These are phyloP conservation scores for Pterophyllum scalare DNA, from an alignment of 2,113 vertebrate species.

Conservation along the genomic window DNA sequence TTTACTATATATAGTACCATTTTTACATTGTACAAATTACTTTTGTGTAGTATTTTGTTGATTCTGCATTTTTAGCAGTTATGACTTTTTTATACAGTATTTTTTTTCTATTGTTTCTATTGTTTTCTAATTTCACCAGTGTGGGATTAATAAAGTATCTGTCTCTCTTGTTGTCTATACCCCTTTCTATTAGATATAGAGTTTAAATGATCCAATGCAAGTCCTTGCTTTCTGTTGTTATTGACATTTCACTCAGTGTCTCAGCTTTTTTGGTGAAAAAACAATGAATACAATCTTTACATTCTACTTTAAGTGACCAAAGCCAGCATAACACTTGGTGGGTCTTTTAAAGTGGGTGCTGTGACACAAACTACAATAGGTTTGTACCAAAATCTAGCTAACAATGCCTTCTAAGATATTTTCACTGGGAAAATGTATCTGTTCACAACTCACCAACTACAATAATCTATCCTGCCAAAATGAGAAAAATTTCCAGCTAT, in stretches of 20 bases:
- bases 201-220: not conserved
- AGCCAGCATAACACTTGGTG: not conserved
- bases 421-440: not conserved
- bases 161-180: not conserved
- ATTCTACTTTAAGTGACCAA: not conserved
- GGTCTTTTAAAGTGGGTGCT: not conserved
- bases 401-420: not conserved
- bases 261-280: not conserved
- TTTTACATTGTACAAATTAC: too few species aligned
- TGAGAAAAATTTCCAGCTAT: not conserved
- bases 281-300: not conserved
- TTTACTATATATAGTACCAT: too few species aligned
- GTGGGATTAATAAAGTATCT: too few species aligned
- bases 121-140: too few species aligned
- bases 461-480: not conserved
- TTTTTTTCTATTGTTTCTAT: too few species aligned
- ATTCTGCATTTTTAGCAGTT: too few species aligned
- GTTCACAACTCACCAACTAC: not conserved
- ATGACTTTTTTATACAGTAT: too few species aligned
- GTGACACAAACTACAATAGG: not conserved
- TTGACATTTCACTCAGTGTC: not conserved
- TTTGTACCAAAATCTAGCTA: too few species aligned
- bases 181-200: not conserved
- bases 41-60: too few species aligned
- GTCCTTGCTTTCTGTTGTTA: not conserved